A percentile compares a stretch with the other conserved stretches of the same genome.
Conservation (phyloP, 2,797 vertebrate species). For the Caiman crocodilus region DNA sequence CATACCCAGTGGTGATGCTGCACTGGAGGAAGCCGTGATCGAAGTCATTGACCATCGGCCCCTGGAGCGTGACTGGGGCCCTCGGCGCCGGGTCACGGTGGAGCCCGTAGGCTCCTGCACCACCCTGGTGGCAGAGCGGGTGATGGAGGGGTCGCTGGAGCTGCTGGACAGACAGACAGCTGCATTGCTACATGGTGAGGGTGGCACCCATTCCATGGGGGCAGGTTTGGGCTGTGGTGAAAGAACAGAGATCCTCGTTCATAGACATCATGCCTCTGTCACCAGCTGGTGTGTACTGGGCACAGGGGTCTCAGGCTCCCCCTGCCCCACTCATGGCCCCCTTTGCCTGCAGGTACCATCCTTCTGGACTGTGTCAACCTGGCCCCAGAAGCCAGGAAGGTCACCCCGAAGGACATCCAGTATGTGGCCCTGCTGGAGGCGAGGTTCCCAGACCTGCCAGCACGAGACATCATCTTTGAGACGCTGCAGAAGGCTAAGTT, state of each 20-base stretch:
- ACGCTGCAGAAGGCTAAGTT: constrained; percentile 90
- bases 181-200: constrained; percentile 89
- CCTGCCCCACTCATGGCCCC: neutral
- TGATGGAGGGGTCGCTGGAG: constrained; percentile 86
- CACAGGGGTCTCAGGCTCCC: accelerated
- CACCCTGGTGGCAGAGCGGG: constrained; percentile 90
- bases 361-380: constrained; percentile 95
- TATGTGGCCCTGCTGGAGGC: constrained; percentile 82
- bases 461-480: constrained; percentile 84
- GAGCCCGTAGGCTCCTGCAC: constrained; percentile 92
- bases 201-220: accelerated
- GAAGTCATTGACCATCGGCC: constrained; percentile 92
- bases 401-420: constrained; percentile 87
- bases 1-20: constrained; percentile 81
- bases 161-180: constrained; percentile 87
- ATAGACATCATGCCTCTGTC: accelerated
- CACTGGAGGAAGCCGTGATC: constrained; percentile 87
- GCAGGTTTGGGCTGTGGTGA: neutral
- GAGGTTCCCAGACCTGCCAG: constrained; percentile 86
- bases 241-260: neutral
- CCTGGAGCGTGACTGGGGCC: constrained; percentile 79
- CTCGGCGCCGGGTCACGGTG: constrained; percentile 81
- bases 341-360: constrained; percentile 82
- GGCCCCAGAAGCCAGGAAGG: constrained; percentile 90
- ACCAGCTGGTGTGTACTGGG: accelerated